Base-by-base conservation (phyloP, 2,113 vertebrate species). In the Barnardius zonarius region DNA sequence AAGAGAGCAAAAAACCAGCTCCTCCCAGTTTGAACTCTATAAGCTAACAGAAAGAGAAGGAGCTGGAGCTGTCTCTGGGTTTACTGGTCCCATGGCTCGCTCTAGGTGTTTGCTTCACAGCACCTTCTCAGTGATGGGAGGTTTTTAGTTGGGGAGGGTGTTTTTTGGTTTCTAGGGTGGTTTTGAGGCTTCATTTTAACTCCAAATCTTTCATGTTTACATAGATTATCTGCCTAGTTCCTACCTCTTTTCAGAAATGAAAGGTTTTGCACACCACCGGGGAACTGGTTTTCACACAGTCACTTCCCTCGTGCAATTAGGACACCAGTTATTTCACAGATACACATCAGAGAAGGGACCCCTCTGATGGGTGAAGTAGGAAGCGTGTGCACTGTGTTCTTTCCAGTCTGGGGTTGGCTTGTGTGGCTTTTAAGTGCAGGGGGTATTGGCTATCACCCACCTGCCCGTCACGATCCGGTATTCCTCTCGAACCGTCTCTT, bases 391-490 rank as follows among this genome's bases (percentile, higher is more conserved):
- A 13, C 33, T 11, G 19, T 17, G 51, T 27, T 57, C 39, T n/a
- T 84, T 68, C 57, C 17, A 13, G 73, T 64, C 11, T 55, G 74
- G 22, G 19, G 22, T n/a, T 8, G 13, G 39, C 37, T 63, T n/a
- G 39, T 51, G 64, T 80, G 46, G 79, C 7, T 61, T 77, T 55
- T 24, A 64, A 67, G 22, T 14, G 11, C 82, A 74, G 55, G 1
- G 2, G 30, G 28, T 22, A 15, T 35, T 16, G 33, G 64, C 19
- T 54, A 16, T 13, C 51, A 96, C 97, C n/a, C 72, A 98, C 98
- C 97, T 98, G 98, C 49, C 96, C 96, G 6, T 99, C 98, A 92
- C 98, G 93, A 83, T 99, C 98, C 75, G 97, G 98, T 37, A 98
- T 77, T 39, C 98, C 97, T 79, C 99, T 98, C 4, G 98, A 39